Evolutionary conservation across 1,140 invertebrate genomes (phyloP), one percentile per base, ranked within the genome.

Genomic region (Achroia grisella): DNA sequence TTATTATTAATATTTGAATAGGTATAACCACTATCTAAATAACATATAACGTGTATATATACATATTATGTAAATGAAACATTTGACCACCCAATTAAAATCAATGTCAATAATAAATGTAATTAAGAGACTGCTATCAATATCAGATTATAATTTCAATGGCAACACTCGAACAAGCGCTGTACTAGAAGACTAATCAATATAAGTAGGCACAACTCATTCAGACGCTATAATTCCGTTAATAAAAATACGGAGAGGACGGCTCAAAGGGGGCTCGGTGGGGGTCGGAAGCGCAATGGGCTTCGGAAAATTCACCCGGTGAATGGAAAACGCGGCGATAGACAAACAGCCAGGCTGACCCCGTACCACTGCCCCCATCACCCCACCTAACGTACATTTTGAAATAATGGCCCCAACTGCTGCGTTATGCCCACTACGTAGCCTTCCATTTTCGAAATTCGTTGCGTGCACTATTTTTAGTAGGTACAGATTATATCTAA

Each of bases 281-380:
- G 71, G 71, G 63, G 59, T 45, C 52, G 66, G 63, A 60, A 67
- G 71, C 65, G 72, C 74, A 71, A 67, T 76, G 71, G 76, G 79
- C 74, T 82, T 80, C 73, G 75, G 77, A 79, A 84, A 84, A 79
- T 81, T 81, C 77, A 74, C 71, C 75, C 80, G 67, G 68, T 80
- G 77, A 84, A 80, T 84, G 77, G 63, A 78, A 82, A 84, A 67
- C 74, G 73, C 75, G 73, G 73, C 75, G 73, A 80, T 81, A 84
- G 80, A 84, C 77, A 84, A 81, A 81, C 77, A 81, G 71, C 44
- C 65, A 59, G 69, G 67, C 75, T 71, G 76, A 77, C 74, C 69
- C 74, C 57, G 57, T 37, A 54, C 57, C 55, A 62, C 71, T 37
- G 54, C 57, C 55, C 64, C 71, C 50, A 51, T 54, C 36, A 36